A percentile compares a stretch with the other conserved stretches of the same genome.
Evolutionary conservation across 2,113 vertebrate species (phyloP).

Genomic region (Rhineura floridana): DNA sequence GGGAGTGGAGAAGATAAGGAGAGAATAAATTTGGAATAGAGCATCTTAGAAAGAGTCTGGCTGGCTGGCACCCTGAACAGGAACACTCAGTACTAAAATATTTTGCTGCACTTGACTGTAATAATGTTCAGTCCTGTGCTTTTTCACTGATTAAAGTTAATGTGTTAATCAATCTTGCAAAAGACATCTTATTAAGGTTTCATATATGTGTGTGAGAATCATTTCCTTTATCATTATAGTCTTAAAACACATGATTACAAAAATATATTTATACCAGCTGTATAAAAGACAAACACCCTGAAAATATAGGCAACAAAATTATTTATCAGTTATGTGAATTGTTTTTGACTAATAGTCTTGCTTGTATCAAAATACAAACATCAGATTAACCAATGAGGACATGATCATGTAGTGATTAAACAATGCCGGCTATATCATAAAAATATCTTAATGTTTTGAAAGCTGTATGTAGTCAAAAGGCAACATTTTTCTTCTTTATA

Average conservation of each 20-base stretch:
- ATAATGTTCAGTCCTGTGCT: not conserved
- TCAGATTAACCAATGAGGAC: not conserved
- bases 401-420: not conserved
- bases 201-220: not conserved
- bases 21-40: too few relatives aligned
- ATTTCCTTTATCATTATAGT: not conserved
- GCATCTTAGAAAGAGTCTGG: too few relatives aligned
- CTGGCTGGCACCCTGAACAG: too few relatives aligned
- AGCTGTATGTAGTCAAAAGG: not conserved
- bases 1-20: too few relatives aligned
- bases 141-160: fast-evolving
- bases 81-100: too few relatives aligned
- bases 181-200: not conserved
- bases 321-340: not conserved
- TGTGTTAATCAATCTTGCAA: not conserved
- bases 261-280: not conserved
- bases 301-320: not conserved
- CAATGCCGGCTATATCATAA: fast-evolving
- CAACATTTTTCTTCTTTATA: not conserved
- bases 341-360: not conserved
- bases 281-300: not conserved
- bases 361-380: conserved; percentile 6
- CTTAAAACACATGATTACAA: not conserved
- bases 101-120: too few relatives aligned
- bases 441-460: not conserved